Conservation (phyloP, 2,888 invertebrate genomes). For the Dolichomitus sp. region DNA sequence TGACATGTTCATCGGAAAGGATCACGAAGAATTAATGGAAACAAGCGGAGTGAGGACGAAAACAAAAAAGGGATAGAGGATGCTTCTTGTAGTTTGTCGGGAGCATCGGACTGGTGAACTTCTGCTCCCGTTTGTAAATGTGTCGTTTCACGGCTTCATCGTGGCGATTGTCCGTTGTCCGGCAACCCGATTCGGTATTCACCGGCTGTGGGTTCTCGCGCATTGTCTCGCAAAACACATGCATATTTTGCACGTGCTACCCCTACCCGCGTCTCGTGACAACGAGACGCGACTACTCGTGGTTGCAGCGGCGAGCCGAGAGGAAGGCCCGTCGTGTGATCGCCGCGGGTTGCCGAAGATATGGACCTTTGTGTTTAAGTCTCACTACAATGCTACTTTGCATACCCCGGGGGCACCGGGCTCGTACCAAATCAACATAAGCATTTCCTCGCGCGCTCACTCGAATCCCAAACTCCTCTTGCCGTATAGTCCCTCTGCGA, state of each 20-base stretch:
- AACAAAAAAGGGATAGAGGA: background rate
- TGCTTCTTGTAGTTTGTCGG: slow-evolving; percentile 41
- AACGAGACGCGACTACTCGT: slow-evolving; percentile 38
- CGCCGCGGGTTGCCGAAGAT: slow-evolving; percentile 72
- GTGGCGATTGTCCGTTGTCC: slow-evolving; percentile 67
- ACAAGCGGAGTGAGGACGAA: background rate
- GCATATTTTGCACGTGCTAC: slow-evolving; percentile 81
- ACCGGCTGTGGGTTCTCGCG: slow-evolving; percentile 69
- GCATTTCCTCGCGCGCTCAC: slow-evolving; percentile 64
- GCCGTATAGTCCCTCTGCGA: slow-evolving; percentile 11
- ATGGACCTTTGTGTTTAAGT: slow-evolving; percentile 75
- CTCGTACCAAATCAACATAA: slow-evolving; percentile 70
- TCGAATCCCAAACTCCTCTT: slow-evolving; percentile 48
- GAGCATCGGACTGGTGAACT: slow-evolving; percentile 67
- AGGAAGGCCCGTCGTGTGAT: slow-evolving; percentile 65
- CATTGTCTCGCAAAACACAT: slow-evolving; percentile 82
- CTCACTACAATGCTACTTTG: slow-evolving; percentile 72
- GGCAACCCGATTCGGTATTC: slow-evolving; percentile 64
- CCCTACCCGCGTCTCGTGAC: slow-evolving; percentile 64
- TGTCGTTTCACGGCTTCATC: slow-evolving; percentile 73
- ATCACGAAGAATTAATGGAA: slow-evolving; percentile 24
- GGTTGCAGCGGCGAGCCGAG: background rate
- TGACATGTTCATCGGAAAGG: slow-evolving; percentile 45
- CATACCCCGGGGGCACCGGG: slow-evolving; percentile 66
- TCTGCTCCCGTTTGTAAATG: slow-evolving; percentile 71